phyloP scores from a whole-genome alignment of 1,140 invertebrate species.

The Drosophila pectinifera region DNA sequence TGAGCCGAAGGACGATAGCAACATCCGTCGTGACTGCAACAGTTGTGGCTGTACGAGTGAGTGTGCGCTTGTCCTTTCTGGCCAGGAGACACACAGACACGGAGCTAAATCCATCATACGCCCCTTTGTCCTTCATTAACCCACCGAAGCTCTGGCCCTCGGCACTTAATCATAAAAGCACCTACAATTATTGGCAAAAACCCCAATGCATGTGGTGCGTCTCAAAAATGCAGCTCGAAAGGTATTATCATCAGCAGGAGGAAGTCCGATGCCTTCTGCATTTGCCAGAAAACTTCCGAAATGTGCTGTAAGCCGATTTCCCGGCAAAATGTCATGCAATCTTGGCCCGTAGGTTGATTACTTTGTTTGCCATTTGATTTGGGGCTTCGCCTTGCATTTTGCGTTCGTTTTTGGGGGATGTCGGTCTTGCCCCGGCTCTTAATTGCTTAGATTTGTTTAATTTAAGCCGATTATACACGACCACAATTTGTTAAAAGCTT shows the following conservation, averaged over 20 bases:
- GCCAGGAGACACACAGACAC: slow-evolving; percentile 23
- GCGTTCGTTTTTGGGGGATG: slow-evolving; percentile 38
- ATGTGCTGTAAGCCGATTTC: slow-evolving; percentile 22
- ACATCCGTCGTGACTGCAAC: slow-evolving; percentile 53
- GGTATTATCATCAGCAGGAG: not conserved
- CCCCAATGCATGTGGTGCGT: not conserved
- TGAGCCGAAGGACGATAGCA: slow-evolving; percentile 50
- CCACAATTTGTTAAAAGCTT: slow-evolving; percentile 78
- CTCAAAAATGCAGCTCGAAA: slow-evolving; percentile 13
- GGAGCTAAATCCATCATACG: slow-evolving; percentile 71
- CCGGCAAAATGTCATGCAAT: slow-evolving; percentile 38
- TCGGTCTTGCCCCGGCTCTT: slow-evolving; percentile 32
- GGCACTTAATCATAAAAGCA: slow-evolving; percentile 41
- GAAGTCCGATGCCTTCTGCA: not conserved
- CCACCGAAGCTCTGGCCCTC: slow-evolving; percentile 20
- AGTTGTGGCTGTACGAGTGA: slow-evolving; percentile 56
- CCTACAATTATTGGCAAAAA: slow-evolving; percentile 30
- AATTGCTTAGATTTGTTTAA: slow-evolving; percentile 76
- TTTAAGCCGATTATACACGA: slow-evolving; percentile 74
- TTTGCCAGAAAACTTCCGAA: slow-evolving; percentile 23
- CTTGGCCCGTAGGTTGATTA: slow-evolving; percentile 49
- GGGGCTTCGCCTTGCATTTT: slow-evolving; percentile 15
- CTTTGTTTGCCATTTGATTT: slow-evolving; percentile 56
- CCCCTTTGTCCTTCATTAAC: slow-evolving; percentile 52
- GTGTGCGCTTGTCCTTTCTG: slow-evolving; percentile 5